Evolutionary conservation across 92 coral and sea anemone genomes (phyloP), one percentile per base, ranked within the genome.

Genomic region (Anthopleura xanthogrammica): DNA sequence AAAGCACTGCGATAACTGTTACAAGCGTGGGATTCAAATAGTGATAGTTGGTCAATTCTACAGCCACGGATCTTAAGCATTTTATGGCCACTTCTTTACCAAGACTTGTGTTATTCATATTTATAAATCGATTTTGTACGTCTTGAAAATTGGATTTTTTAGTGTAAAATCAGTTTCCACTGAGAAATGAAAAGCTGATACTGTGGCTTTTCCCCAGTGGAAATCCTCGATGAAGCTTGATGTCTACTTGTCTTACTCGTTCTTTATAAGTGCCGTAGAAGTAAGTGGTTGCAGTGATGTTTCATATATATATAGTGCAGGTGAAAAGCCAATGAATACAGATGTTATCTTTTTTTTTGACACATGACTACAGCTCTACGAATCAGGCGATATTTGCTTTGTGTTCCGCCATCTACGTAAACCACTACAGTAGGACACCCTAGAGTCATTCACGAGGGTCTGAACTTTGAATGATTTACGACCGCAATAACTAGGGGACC

Each of bases 321-420:
- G 84, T 81, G 84, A 66, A 29, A 70, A 40, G 16, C 60, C 80
- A n/a, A 43, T 79, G 77, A 68, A 81, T 81, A 66, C 83, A 80
- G 83, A 80, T 80, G 84, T 81, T 81, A 81, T 81, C 84, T 10
- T 23, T 5, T 16, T 14, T 43, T 4, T 22, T 81, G 84, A 70
- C 84, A 79, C 43, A 79, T 81, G 70, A 60, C 41, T 79, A 10
- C 24, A 12, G 41, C 46, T 23, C 84, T 75, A 75, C 78, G 78
- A 75, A 75, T 75, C 78, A 20, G n/a, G 56, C 10, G 75, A 81
- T 81, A 46, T 81, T 68, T 55, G 54, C 84, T 81, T 81, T 70
- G 77, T 81, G 36, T 81, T 9, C 58, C 24, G 71, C 43, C 12
- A 81, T 46, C 29, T 81, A 81, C 84, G 84, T 52, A 70, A 81